Percentiles rank a stretch among this genome's conserved stretches.
These are phyloP conservation scores for Hydropsyche tenuis DNA, from an alignment of 1,140 invertebrate species.

Conservation along the genomic window DNA sequence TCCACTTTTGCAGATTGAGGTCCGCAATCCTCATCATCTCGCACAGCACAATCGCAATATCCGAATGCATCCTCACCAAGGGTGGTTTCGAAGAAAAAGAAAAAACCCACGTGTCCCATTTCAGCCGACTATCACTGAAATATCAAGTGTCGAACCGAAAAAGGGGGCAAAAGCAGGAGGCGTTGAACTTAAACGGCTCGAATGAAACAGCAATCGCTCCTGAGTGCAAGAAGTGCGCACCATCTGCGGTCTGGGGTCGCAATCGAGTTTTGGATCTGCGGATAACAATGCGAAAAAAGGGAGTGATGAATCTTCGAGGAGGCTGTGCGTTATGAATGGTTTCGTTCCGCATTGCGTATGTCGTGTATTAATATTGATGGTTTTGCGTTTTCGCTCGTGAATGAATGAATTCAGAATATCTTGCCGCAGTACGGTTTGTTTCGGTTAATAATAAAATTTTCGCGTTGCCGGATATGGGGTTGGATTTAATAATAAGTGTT, in stretches of 20 bases:
- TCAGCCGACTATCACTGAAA: slow-evolving; percentile 32
- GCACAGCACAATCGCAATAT: slow-evolving; percentile 21
- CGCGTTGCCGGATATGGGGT: too few relatives aligned
- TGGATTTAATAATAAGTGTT: too few relatives aligned
- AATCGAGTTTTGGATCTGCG: neutral
- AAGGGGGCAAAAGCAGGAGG: neutral
- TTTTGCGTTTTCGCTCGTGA: neutral
- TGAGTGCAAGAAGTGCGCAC: neutral
- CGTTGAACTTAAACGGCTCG: too few relatives aligned
- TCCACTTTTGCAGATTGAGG: too few relatives aligned
- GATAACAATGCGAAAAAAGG: neutral
- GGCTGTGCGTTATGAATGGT: neutral
- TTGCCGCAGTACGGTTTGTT: too few relatives aligned
- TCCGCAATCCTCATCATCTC: too few relatives aligned
- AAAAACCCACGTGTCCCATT: too few relatives aligned
- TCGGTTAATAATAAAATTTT: too few relatives aligned
- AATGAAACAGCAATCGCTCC: neutral
- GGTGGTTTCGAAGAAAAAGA: too few relatives aligned
- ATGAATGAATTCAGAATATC: too few relatives aligned
- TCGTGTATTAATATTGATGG: neutral
- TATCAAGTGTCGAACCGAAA: slow-evolving; percentile 16
- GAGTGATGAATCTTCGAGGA: neutral
- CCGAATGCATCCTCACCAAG: neutral
- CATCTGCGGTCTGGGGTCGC: neutral
- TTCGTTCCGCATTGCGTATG: neutral